Conservation (phyloP, 2,797 vertebrate genomes). For the Notolabrus celidotus region DNA sequence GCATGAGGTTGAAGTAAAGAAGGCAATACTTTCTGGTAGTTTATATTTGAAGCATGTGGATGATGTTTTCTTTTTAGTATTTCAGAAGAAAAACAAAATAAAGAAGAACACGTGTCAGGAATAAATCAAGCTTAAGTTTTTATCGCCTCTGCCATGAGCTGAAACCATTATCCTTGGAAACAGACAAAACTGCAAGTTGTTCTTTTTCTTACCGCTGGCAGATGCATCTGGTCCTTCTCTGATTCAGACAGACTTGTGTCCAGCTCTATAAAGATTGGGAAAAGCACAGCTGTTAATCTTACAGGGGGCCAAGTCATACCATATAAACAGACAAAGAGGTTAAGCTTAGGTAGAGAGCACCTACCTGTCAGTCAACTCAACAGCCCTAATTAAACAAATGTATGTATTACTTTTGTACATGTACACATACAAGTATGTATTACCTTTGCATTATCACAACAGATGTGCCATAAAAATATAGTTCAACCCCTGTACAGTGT, state of each 20-base stretch:
- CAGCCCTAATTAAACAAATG: no score
- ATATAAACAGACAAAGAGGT: neutral
- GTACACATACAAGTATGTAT: no score
- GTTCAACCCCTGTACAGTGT: no score
- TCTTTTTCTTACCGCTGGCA: neutral
- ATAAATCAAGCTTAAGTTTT: neutral
- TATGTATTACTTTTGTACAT: no score
- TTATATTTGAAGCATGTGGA: neutral
- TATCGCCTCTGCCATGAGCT: neutral
- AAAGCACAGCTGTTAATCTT: neutral
- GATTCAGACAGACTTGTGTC: neutral
- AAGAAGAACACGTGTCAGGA: neutral
- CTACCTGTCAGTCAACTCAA: no score
- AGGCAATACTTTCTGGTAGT: neutral
- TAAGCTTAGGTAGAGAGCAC: no score
- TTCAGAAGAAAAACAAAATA: neutral
- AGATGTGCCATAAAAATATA: no score
- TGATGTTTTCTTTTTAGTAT: neutral
- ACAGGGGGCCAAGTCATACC: neutral
- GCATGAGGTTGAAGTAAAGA: neutral
- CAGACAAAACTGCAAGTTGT: neutral
- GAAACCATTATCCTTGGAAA: neutral
- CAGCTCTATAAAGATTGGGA: neutral
- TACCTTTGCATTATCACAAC: no score
- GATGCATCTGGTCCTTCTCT: neutral